Base-by-base conservation (phyloP, 2,888 invertebrate genomes). In the Melanophora roralis region DNA sequence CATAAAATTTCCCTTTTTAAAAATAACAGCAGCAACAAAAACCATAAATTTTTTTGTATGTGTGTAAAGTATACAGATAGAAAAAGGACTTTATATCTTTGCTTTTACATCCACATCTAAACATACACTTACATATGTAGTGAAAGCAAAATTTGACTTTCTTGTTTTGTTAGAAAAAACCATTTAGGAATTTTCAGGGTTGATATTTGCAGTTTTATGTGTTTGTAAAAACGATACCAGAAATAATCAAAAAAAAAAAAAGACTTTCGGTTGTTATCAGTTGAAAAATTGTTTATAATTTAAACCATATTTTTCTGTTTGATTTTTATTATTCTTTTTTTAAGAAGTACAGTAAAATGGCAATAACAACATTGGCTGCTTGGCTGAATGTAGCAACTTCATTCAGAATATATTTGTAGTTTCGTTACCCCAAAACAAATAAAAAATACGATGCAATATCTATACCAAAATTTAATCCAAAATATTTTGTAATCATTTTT, bases 381-480 rank as follows among this genome's bases (percentile, higher is more conserved):
- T 8, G 2, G 8, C 43, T 16, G 19, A 11, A 11, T 40, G 71
- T 40, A 47, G 12, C 23, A 75, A 40, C 23, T 43, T 27, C 43
- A 71, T 51, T 21, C 23, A 55, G 60, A 53, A 60, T 74, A 51
- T 51, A n/a, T n/a, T n/a, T n/a, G n/a, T n/a, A n/a, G n/a, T 49
- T 76, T 57, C 68, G 80, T 80, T 76, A 72, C 80, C 75, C 76
- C 60, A 64, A 72, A 76, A 76, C 47, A 64, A n/a, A n/a, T n/a
- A n/a, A n/a, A 76, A 77, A 77, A 81, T 73, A 81, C 65, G 73
- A 69, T 77, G 73, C 77, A 74, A 74, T 78, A 77, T 81, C 60
- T 23, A 59, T 59, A 49, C 77, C 81, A 71, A 69, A 74, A 81
- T 65, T 78, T 78, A 65, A 69, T 74, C 81, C 81, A 74, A 77